A percentile compares a stretch with the other conserved stretches of the same genome.
These are phyloP conservation scores for Blera fallax DNA, from an alignment of 2,888 invertebrate species.

Conservation along the genomic window DNA sequence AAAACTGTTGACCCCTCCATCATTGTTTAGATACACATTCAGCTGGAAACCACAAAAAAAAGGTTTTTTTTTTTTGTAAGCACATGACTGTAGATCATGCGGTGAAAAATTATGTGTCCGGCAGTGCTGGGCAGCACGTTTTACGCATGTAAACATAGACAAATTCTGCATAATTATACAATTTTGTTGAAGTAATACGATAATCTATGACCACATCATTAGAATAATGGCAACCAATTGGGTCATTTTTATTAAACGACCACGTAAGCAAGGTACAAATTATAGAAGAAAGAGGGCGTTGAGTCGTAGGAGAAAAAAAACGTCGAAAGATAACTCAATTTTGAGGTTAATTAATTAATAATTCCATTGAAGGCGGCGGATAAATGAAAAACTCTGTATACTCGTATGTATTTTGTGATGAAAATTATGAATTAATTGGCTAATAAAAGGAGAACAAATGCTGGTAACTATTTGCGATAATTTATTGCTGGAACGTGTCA, in stretches of 20 bases:
- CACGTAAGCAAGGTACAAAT: background rate
- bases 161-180: constrained; percentile 9
- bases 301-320: background rate
- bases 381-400: background rate
- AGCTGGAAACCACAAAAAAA: background rate
- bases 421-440: constrained; percentile 4
- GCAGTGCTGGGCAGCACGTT: background rate
- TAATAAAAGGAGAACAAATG: background rate
- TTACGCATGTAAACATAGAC: background rate
- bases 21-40: too few species aligned
- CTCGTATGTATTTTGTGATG: background rate
- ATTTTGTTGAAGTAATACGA: constrained; percentile 1
- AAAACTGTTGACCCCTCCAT: background rate
- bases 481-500: background rate
- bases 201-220: constrained; percentile 18
- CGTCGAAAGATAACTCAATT: constrained; percentile 18
- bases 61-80: background rate
- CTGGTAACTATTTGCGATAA: background rate
- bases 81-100: background rate
- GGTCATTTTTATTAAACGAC: constrained; percentile 33
- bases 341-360: constrained; percentile 32
- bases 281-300: background rate
- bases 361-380: background rate
- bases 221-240: constrained; percentile 14
- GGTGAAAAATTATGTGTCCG: background rate